Evolutionary conservation across 2,888 invertebrate species (phyloP), one percentile per base, ranked within the genome.

Genomic region (Gymnocheta viridis): DNA sequence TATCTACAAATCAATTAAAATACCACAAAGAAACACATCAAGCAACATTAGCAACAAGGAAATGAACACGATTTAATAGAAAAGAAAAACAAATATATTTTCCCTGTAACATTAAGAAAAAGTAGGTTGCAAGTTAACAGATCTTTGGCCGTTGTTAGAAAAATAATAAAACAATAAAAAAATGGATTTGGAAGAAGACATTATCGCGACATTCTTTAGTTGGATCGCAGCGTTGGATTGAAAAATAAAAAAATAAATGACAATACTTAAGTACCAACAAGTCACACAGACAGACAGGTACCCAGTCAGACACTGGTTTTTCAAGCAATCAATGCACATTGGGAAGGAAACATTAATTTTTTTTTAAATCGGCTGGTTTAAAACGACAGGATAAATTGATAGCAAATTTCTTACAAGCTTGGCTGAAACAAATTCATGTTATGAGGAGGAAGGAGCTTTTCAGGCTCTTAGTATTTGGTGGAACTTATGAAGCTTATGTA

Each of bases 1-100:
- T 79, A 85, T 80, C 82, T 82, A 86, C 86, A 86, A 86, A 85
- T 86, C 86, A 86, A 86, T 85, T 86, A 85, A 85, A 85, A 83
- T 85, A 82, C 79, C 85, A 81, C 54, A 79, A 73, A 22, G 58
- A 62, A 73, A 29, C 3, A 35, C 17, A 56, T 35, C 27, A 47
- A 2, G 27, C 17, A 62, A 66, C 38, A 54, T 64, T 29, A 49
- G 14, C 51, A 60, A 24, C 54, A 70, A 74, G 49, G 24, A 66
- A 70, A 66, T 41, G 24, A 58, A 74, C 77, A 72, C 67, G 49
- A 72, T 80, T 64, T 54, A 70, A n/a, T 64, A 22, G 12, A 44
- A 22, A n/a, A 22, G 14, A 60, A 56, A 19, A 24, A 17, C 10
- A 29, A 74, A 72, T 58, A 54, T 27, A 38, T 54, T 29, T 47